Base-by-base conservation (phyloP, 30 jellyfish, hydroid and myxozoan species). In the Mastigias papua region DNA sequence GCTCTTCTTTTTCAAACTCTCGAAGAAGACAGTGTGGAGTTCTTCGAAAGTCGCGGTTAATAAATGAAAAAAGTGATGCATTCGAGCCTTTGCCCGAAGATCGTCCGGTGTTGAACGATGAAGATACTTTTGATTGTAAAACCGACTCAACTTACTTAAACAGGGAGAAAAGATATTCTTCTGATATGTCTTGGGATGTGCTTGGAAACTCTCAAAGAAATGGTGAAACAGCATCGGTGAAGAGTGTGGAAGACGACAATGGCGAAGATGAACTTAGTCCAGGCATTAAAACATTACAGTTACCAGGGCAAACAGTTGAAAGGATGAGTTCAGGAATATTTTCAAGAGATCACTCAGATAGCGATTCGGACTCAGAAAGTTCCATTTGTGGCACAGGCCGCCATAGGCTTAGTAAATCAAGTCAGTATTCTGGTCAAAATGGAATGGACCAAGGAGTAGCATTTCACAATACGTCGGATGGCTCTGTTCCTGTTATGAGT, bases 121-220 rank as follows among this genome's bases (percentile, higher is more conserved):
- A 35, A 57, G 82, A 82, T 31, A 22, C 2, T 20, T 5, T 22
- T 48, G 51, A 16, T 26, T 31, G 57, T 30, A 70, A 28, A 0
- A 34, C 74, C 11, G 48, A 35, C 70, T 11, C 57, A 11, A 29
- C 78, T 22, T 17, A 31, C 20, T 33, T 78, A 22, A 62, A 61
- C 30, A 73, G 60, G 27, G 63, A 26, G 25, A 75, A 68, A 23
- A 22, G 77, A 64, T 28, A 54, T 10, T 85, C 94, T 2, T 28
- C 80, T 1, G 88, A 73, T n/a, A 73, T 73, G 88, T 73, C 69
- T 13, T 85, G 94, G 94, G 88, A 73, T 73, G 48, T 60, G 82
- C 42, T 85, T 25, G 62, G 77, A 22, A 31, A 72, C 13, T 64
- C 94, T 26, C 51, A 48, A 35, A 46, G 42, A 25, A 66, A 73